These are phyloP conservation scores for Montipora cactus DNA, from an alignment of 64 coral and sea anemone genomes.

Conservation along the genomic window DNA sequence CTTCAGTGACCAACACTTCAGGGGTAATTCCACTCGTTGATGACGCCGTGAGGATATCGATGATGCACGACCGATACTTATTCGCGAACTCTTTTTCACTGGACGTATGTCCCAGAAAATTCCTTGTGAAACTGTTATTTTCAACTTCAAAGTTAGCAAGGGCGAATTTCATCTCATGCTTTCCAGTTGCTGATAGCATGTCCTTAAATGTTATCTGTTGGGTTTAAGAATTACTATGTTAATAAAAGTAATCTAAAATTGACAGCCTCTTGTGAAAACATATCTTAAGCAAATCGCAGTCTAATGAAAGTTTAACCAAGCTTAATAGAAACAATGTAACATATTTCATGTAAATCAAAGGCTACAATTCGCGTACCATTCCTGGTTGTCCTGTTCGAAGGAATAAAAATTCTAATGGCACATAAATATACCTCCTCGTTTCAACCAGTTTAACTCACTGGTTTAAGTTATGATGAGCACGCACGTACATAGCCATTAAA, in stretches of 20 bases:
- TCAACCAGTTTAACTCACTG: no score
- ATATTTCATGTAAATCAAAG: neutral
- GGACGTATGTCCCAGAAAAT: neutral
- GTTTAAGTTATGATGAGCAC: no score
- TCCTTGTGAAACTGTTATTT: neutral
- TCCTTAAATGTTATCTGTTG: constrained; percentile 29
- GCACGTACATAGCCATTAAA: no score
- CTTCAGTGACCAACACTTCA: no score
- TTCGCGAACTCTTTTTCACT: neutral
- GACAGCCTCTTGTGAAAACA: no score
- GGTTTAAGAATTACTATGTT: neutral
- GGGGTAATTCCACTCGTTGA: no score
- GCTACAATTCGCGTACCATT: neutral
- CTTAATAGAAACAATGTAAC: neutral
- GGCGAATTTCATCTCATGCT: neutral
- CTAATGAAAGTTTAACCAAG: no score
- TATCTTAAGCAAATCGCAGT: no score
- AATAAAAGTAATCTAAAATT: neutral
- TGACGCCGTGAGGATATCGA: no score
- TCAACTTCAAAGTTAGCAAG: neutral
- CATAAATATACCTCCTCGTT: no score
- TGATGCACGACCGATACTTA: neutral
- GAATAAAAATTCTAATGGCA: no score
- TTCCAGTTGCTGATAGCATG: neutral
- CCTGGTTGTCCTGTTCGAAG: neutral